Conservation (phyloP, 2,888 invertebrate genomes). For the Alloscopus bannaensis region DNA sequence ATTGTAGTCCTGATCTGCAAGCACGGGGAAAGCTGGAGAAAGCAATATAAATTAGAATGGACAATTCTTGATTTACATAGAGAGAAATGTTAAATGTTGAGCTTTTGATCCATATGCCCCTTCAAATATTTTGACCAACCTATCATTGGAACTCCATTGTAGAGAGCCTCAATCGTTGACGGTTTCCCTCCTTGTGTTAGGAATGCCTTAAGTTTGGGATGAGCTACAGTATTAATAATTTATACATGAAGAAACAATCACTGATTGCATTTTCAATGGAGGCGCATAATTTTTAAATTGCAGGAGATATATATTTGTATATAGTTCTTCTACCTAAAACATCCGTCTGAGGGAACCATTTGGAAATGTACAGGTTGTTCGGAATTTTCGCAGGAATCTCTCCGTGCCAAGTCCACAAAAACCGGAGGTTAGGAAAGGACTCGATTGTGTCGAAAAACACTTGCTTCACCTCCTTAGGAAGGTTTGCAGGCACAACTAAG, state of each 20-base stretch:
- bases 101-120: too few relatives aligned
- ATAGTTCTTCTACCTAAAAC: constrained; percentile 23
- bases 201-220: constrained; percentile 70
- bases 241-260: background rate
- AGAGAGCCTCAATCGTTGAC: constrained; percentile 9
- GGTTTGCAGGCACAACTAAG: constrained; percentile 48
- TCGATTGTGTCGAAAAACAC: constrained; percentile 56
- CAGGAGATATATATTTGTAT: background rate
- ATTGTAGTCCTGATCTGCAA: constrained; percentile 48
- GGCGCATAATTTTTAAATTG: background rate
- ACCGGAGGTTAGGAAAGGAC: constrained; percentile 53
- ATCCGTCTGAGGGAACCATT: constrained; percentile 54
- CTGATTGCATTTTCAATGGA: too few relatives aligned
- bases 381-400: constrained; percentile 57
- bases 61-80: too few relatives aligned
- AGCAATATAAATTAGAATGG: too few relatives aligned
- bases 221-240: constrained; percentile 25
- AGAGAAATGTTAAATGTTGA: too few relatives aligned
- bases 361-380: constrained; percentile 56
- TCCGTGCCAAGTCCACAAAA: constrained; percentile 70
- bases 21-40: constrained; percentile 31
- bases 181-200: constrained; percentile 49
- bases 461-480: constrained; percentile 50
- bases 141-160: constrained; percentile 41
- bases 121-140: too few relatives aligned